Evolutionary conservation across 2,888 invertebrate genomes (phyloP).

Genomic region (Nasonovia ribisnigri): DNA sequence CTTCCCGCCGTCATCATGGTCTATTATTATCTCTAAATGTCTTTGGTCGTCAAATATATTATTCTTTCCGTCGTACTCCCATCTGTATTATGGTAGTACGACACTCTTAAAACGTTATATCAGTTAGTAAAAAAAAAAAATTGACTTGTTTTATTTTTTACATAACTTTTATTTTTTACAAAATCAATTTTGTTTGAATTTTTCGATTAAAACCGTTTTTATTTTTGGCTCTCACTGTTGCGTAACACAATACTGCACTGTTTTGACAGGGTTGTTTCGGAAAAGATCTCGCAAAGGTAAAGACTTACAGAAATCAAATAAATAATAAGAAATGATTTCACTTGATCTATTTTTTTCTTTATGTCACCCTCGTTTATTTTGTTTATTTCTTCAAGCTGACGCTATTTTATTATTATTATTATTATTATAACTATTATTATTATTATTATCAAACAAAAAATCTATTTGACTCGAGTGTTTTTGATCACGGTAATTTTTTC

Average conservation of each 20-base stretch:
- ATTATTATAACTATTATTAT: conserved; percentile 5
- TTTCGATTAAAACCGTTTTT: conserved; percentile 62
- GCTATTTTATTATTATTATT: conserved; percentile 50
- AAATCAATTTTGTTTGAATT: conserved; percentile 50
- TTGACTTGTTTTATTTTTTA: conserved; percentile 27
- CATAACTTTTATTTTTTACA: conserved; percentile 49
- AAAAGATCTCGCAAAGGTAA: conserved; percentile 97
- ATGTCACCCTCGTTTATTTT: conserved; percentile 64
- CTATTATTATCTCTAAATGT: background rate
- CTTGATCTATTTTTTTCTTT: conserved; percentile 66
- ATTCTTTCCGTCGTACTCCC: background rate
- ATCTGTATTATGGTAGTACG: background rate
- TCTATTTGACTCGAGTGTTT: conserved; percentile 38
- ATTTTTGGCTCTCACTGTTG: conserved; percentile 67
- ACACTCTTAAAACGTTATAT: background rate
- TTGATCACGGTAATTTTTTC: conserved; percentile 55
- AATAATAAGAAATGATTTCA: conserved; percentile 66
- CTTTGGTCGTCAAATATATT: conserved; percentile 12
- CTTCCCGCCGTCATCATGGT: background rate
- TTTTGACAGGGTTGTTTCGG: conserved; percentile 87
- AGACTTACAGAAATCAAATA: conserved; percentile 70
- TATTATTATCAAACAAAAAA: background rate
- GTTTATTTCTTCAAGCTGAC: conserved; percentile 64
- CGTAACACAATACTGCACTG: conserved; percentile 64
- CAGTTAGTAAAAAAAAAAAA: background rate